A percentile compares a stretch with the other conserved stretches of the same genome.
Evolutionary conservation across 2,888 invertebrate species (phyloP).

Genomic region (Meliscaeva auricollis): DNA sequence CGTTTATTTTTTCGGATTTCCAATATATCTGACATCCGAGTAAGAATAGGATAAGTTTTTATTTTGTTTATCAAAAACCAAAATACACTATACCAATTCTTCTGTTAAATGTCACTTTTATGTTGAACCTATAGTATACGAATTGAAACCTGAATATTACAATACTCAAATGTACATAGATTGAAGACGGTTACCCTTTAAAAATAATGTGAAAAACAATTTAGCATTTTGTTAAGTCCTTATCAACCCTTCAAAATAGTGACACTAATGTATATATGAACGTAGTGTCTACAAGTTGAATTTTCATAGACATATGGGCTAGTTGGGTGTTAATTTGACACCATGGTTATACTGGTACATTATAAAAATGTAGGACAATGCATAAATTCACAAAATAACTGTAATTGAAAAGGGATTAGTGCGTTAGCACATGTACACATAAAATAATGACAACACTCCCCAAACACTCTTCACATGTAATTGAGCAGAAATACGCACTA

Average conservation of each 20-base stretch:
- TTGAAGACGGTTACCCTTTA: not conserved
- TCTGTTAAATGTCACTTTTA: no score
- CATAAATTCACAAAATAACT: constrained; percentile 57
- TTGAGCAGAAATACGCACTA: constrained; percentile 56
- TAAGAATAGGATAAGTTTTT: no score
- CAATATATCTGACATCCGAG: no score
- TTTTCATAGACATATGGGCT: constrained; percentile 66
- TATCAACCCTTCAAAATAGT: constrained; percentile 47
- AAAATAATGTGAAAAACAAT: not conserved
- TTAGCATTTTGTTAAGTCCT: not conserved
- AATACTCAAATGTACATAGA: not conserved
- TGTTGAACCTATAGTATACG: no score
- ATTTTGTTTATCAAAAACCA: no score
- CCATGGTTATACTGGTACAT: constrained; percentile 52
- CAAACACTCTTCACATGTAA: constrained; percentile 53
- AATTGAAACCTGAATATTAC: no score
- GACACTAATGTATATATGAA: not conserved
- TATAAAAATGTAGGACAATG: constrained; percentile 60
- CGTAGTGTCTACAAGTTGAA: constrained; percentile 4
- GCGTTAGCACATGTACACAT: constrained; percentile 55
- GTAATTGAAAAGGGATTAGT: constrained; percentile 75
- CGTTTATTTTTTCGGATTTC: no score
- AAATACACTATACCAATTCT: no score
- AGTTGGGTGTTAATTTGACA: constrained; percentile 74
- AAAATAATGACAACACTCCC: constrained; percentile 45